A percentile compares a stretch with the other conserved stretches of the same genome.
These are phyloP conservation scores for Epinephelus lanceolatus DNA, from an alignment of 2,113 vertebrate species.

Conservation along the genomic window DNA sequence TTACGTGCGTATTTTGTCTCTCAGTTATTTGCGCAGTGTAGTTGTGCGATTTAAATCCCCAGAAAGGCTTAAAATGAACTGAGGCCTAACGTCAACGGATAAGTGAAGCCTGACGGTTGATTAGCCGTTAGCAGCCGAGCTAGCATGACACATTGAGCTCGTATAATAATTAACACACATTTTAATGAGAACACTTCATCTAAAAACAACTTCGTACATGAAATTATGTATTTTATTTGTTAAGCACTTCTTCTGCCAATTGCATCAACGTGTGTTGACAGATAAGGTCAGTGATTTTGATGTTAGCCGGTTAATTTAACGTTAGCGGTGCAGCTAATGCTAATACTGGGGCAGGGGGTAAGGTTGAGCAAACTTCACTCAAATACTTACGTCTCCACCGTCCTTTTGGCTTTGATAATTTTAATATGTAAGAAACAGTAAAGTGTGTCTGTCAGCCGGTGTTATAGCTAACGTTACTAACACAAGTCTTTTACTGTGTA, in stretches of 20 bases:
- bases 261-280: not conserved
- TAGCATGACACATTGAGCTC: slow-evolving; percentile 63
- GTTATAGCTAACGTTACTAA: not conserved
- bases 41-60: not conserved
- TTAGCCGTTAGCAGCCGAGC: slow-evolving; percentile 55
- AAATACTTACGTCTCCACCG: not conserved
- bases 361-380: not conserved
- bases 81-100: slow-evolving; percentile 65
- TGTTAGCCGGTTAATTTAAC: slow-evolving; percentile 1
- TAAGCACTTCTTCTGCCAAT: not conserved
- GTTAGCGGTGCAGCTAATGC: slow-evolving; percentile 6
- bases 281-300: not conserved
- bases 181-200: not conserved
- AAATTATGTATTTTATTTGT: not conserved
- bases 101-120: slow-evolving; percentile 35
- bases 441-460: not conserved
- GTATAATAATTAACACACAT: not conserved
- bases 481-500: not conserved
- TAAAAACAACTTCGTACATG: not conserved
- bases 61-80: slow-evolving; percentile 4
- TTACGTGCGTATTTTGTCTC: accelerated
- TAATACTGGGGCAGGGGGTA: not conserved
- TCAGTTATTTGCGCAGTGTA: accelerated
- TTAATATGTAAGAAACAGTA: not conserved
- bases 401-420: not conserved